Percentiles rank a stretch among this genome's conserved stretches.
phyloP scores from a whole-genome alignment of 2,797 vertebrate genomes.

The Hapalemur alaotrensis region DNA sequence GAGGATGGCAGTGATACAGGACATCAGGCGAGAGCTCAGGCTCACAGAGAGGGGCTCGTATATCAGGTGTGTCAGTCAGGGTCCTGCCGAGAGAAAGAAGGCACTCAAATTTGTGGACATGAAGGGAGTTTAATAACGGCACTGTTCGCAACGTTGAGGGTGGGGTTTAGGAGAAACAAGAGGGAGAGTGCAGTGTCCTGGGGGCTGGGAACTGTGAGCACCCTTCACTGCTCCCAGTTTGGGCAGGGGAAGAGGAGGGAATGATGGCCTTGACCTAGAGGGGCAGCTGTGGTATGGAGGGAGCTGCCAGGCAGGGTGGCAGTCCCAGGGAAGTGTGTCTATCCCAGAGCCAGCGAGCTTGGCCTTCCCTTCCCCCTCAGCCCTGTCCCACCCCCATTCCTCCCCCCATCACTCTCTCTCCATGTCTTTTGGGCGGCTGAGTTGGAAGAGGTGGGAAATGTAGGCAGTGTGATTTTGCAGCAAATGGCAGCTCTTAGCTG shows the following conservation, averaged over 20 bases:
- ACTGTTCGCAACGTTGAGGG: background rate
- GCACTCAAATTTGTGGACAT: background rate
- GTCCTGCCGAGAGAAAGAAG: background rate
- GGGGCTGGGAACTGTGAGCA: background rate
- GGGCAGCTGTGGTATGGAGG: background rate
- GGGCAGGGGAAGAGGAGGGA: background rate
- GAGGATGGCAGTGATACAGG: rapidly evolving
- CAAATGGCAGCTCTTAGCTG: background rate
- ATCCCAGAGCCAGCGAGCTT: background rate
- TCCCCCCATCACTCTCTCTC: background rate
- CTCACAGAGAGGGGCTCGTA: background rate
- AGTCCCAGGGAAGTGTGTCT: background rate
- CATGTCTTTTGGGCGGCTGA: background rate
- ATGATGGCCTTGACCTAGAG: background rate
- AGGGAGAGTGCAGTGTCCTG: background rate
- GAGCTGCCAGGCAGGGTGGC: background rate
- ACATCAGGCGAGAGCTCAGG: background rate
- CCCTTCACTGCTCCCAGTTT: background rate
- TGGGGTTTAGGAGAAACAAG: background rate
- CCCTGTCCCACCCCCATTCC: background rate
- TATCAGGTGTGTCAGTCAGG: background rate
- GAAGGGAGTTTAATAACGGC: background rate
- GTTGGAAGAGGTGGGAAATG: background rate
- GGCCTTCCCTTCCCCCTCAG: background rate
- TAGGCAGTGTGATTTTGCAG: background rate